phyloP scores from a whole-genome alignment of 2,888 invertebrate genomes.

The Amblyjoppa proteus region DNA sequence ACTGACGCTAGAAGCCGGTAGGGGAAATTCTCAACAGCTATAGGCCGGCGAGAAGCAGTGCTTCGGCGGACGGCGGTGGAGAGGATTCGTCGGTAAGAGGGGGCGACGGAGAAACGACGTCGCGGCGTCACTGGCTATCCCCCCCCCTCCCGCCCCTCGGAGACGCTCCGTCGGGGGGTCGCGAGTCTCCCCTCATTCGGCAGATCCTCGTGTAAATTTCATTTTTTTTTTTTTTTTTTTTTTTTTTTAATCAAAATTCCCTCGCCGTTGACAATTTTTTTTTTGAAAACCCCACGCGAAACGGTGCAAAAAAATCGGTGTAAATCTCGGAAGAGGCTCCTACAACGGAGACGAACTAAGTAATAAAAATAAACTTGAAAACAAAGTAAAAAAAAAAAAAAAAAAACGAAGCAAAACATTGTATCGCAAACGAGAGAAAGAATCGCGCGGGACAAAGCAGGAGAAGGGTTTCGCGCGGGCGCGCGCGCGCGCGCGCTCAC shows the following conservation, averaged over 20 bases:
- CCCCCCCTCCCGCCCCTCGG: not conserved
- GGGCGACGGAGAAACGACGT: constrained; percentile 40
- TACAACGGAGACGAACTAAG: not conserved
- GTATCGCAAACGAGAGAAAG: not conserved
- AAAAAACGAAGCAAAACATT: not conserved
- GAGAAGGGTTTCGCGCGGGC: constrained; percentile 27
- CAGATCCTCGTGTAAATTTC: constrained; percentile 39
- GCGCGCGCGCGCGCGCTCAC: not conserved
- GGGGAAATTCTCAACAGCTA: constrained; percentile 6
- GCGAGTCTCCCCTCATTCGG: constrained; percentile 47
- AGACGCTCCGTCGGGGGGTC: constrained; percentile 17
- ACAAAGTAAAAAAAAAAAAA: not conserved
- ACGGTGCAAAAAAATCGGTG: not conserved
- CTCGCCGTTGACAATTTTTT: too few species aligned
- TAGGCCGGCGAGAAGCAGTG: constrained; percentile 41
- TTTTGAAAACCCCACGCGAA: not conserved
- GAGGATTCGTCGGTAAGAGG: constrained; percentile 61
- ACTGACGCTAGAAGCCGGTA: constrained; percentile 76
- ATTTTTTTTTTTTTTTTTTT: not conserved
- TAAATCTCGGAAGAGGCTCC: not conserved
- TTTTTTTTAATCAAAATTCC: constrained; percentile 1
- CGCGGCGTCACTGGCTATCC: constrained; percentile 30
- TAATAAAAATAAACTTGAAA: not conserved
- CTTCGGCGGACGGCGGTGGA: constrained; percentile 57
- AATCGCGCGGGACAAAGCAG: constrained; percentile 40